Base-by-base conservation (phyloP, 2,888 invertebrate genomes). In the Galeruca laticollis region DNA sequence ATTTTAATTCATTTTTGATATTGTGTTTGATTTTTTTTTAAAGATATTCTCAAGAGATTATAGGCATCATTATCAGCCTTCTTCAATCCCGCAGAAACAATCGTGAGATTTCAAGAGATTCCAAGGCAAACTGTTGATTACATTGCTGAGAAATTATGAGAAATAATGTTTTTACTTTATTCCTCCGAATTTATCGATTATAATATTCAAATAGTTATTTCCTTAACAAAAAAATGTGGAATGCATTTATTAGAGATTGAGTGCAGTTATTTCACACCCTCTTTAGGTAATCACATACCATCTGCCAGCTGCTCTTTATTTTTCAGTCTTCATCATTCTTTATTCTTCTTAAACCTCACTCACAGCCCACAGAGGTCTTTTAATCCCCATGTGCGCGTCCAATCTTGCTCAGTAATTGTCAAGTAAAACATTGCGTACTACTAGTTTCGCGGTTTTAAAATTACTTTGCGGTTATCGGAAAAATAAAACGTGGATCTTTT, bases 271-370 rank as follows among this genome's bases (percentile, higher is more conserved):
- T 33, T 8, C 13, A 10, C 65, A 5, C 47, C 49, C 15, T 33
- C 10, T 65, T 6, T 65, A 47, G 65, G 57, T 57, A 65, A 65
- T 57, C 54, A 33, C 31, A 65, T 56, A 33, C 31, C 65, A 65
- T 65, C 65, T 65, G 65, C 65, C 65, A 65, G 37, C 65, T 65
- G 65, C 57, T 65, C 57, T 65, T 65, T 47, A 65, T 65, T 65
- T 57, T 56, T 64, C 43, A 18, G 35, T 56, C 54, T 47, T 56
- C 43, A 26, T 37, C 43, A 15, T 35, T 51, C 64, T 56, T 56
- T 31, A 56, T 64, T 56, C 56, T 43, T 35, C 33, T 35, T 18
- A 57, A 35, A 35, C 26, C 31, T 54, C 33, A 20, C 56, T 57
- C 33, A 57, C 56, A 18, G 9, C 33, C 56, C 10, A 18, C 56